Evolutionary conservation across 2,113 vertebrate genomes (phyloP), one percentile per base, ranked within the genome.

Genomic region (Brienomyrus longianalis): DNA sequence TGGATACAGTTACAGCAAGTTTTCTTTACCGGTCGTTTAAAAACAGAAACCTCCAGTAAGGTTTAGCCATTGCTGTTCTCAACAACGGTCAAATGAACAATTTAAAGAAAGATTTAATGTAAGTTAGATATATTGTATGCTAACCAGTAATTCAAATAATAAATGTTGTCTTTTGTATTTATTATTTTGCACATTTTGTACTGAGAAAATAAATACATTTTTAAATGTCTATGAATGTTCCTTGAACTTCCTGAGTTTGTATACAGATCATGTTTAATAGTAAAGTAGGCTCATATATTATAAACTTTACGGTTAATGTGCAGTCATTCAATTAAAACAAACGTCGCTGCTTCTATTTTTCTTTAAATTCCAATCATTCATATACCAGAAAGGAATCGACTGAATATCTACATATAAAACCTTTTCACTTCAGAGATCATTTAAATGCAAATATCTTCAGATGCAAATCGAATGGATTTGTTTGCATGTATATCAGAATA

Each of bases 111-210:
- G 31, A 39, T 77, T 35, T 39, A 7, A 77, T 77, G 70, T 35
- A 77, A 8, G 70, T 43, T 80, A 43, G 35, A 80, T 80, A 80
- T 43, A 80, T 77, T 39, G 74, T 66, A 66, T n/a, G 3, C 3
- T 35, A 39, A 74, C 31, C 11, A 70, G 35, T 43, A 80, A 80
- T 80, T 80, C 74, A 80, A 8, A 80, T 43, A 80, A 80, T 80
- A 19, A 80, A 43, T n/a, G 35, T 77, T 27, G 23, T 80, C 21
- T 89, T 89, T 89, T 89, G 54, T 89, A 89, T 89, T 85, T 56
- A 54, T 89, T 89, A 47, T 88, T 80, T 23, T 89, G 48, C 74
- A 83, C 88, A 80, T 89, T 89, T 89, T 89, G 19, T 84, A 89
- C 80, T 43, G 51, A 89, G 21, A 35, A 21, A 89, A 89, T 89